These are phyloP conservation scores for Lordiphosa andalusiaca DNA, from an alignment of 2,888 invertebrate genomes.

Conservation along the genomic window DNA sequence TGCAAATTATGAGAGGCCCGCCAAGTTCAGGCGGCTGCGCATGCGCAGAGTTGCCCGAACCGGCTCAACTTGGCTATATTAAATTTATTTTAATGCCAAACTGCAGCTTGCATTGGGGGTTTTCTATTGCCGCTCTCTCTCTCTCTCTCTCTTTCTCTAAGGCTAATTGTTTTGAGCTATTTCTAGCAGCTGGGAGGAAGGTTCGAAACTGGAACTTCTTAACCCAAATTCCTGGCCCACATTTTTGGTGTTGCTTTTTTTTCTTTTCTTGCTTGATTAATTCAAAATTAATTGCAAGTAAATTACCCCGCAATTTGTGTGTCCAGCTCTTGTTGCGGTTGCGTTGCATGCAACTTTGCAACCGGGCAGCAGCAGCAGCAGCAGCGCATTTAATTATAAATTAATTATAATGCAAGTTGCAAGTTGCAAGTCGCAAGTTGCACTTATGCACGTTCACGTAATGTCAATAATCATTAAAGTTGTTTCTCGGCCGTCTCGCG, in stretches of 20 bases:
- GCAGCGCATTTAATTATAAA: constrained; percentile 69
- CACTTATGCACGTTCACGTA: constrained; percentile 66
- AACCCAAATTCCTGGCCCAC: constrained; percentile 60
- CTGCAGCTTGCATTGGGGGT: constrained; percentile 3
- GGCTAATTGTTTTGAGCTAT: too few species aligned
- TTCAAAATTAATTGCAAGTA: constrained; percentile 75
- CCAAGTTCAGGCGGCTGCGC: constrained; percentile 64
- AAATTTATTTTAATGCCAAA: constrained; percentile 68
- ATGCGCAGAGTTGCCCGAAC: constrained; percentile 39
- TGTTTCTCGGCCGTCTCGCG: constrained; percentile 13
- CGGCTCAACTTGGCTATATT: constrained; percentile 61
- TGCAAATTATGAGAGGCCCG: constrained; percentile 69
- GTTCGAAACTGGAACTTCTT: constrained; percentile 23
- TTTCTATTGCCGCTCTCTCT: too few species aligned
- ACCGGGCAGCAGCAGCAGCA: constrained; percentile 26
- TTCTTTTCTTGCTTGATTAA: constrained; percentile 52
- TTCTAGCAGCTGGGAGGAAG: too few species aligned
- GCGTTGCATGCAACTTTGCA: constrained; percentile 65
- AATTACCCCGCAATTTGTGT: constrained; percentile 72
- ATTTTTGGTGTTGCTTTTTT: constrained; percentile 35
- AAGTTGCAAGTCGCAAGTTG: constrained; percentile 43
- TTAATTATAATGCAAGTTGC: constrained; percentile 68
- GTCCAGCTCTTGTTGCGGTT: constrained; percentile 46
- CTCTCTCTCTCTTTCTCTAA: too few species aligned
- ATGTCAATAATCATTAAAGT: constrained; percentile 64